A percentile compares a stretch with the other conserved stretches of the same genome.
Evolutionary conservation across 2,888 invertebrate species (phyloP).

Genomic region (Amblyjoppa proteus): DNA sequence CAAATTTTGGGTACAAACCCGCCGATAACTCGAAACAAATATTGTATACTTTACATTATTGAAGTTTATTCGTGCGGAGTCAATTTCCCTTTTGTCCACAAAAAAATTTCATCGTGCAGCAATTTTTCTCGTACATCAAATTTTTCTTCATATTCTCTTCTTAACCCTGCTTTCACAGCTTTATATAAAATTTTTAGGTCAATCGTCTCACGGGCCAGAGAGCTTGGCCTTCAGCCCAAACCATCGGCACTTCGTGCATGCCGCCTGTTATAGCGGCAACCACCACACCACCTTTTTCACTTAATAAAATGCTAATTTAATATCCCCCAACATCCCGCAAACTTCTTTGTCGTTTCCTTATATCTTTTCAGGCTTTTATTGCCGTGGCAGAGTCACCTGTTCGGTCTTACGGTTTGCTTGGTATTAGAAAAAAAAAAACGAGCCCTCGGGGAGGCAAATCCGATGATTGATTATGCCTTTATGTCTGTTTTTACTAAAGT

Average conservation of each 20-base stretch:
- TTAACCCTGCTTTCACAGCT: not conserved
- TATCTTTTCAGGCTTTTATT: constrained; percentile 1
- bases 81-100: no score
- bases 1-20: no score
- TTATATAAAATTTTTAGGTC: constrained; percentile 2
- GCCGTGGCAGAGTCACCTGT: not conserved
- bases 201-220: not conserved
- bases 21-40: no score
- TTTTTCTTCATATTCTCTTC: constrained; percentile 4
- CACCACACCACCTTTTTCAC: not conserved
- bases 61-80: no score
- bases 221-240: not conserved
- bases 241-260: not conserved
- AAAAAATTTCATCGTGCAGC: no score
- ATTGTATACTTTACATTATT: no score
- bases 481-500: not conserved
- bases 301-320: constrained; percentile 24
- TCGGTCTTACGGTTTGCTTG: not conserved
- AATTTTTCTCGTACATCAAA: not conserved
- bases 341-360: constrained; percentile 1
- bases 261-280: not conserved
- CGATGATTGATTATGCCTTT: not conserved
- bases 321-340: not conserved
- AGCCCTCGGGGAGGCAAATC: not conserved
- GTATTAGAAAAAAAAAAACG: not conserved